These are phyloP conservation scores for Sinhomidia bicolor DNA, from an alignment of 2,888 invertebrate genomes.

Conservation along the genomic window DNA sequence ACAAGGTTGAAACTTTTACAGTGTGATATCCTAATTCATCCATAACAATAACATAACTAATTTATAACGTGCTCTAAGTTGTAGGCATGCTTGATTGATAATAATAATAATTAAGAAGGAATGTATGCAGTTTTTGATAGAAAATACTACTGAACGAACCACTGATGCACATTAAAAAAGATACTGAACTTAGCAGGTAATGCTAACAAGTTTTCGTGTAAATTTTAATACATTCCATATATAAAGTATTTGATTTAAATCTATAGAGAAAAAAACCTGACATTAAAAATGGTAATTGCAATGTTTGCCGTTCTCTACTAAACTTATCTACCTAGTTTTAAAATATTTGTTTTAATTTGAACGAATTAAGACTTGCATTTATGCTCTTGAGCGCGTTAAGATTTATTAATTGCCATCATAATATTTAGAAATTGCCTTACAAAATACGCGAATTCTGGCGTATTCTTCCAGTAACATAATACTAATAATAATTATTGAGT, in stretches of 20 bases:
- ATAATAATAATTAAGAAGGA: neutral
- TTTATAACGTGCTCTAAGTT: neutral
- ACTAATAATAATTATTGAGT: neutral
- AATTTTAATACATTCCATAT: slow-evolving; percentile 4
- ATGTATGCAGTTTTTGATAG: neutral
- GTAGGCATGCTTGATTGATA: neutral
- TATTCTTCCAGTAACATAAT: slow-evolving; percentile 28
- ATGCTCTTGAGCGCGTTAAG: neutral
- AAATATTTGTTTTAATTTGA: slow-evolving; percentile 12
- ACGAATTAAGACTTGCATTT: slow-evolving; percentile 27
- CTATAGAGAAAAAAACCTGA: too few relatives aligned
- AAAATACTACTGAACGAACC: neutral
- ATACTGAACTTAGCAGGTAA: neutral
- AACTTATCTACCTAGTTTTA: neutral
- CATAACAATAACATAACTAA: slow-evolving; percentile 29
- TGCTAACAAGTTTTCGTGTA: neutral
- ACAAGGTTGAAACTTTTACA: slow-evolving; percentile 45
- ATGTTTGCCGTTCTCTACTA: neutral
- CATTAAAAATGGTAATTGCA: neutral
- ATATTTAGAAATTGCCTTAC: slow-evolving; percentile 13
- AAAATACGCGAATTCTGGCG: neutral
- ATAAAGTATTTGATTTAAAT: neutral
- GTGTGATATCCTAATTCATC: slow-evolving; percentile 53
- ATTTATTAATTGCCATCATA: neutral
- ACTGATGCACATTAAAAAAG: neutral